A percentile compares a stretch with the other conserved stretches of the same genome.
These are phyloP conservation scores for Pluvialis apricaria DNA, from an alignment of 2,113 vertebrate genomes.

Conservation along the genomic window DNA sequence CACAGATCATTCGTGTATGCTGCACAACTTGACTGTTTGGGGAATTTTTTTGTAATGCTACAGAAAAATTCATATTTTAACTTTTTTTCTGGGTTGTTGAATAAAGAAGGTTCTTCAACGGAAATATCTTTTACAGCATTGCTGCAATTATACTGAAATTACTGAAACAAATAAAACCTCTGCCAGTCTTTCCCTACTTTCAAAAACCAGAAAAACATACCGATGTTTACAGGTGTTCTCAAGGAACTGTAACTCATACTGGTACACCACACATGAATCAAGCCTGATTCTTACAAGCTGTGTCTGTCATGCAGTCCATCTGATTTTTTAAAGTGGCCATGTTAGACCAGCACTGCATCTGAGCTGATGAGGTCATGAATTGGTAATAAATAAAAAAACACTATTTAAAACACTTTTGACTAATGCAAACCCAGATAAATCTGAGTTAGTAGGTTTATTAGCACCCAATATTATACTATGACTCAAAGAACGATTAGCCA, in stretches of 20 bases:
- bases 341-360: neutral
- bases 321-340: neutral
- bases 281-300: neutral
- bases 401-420: constrained; percentile 3
- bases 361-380: neutral
- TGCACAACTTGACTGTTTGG: neutral
- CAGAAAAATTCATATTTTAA: neutral
- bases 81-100: neutral
- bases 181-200: neutral
- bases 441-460: constrained; percentile 49
- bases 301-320: neutral
- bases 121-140: neutral
- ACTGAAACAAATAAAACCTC: neutral
- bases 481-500: constrained; percentile 15
- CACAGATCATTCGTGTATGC: neutral
- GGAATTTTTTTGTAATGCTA: neutral
- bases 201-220: neutral
- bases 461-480: neutral
- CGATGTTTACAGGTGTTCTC: neutral
- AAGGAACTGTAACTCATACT: constrained; percentile 4
- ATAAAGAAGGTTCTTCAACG: neutral
- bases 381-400: neutral
- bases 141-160: neutral
- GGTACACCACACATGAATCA: neutral
- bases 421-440: neutral